Conservation (phyloP, 2,888 invertebrate species). For the Drosophila helvetica region DNA sequence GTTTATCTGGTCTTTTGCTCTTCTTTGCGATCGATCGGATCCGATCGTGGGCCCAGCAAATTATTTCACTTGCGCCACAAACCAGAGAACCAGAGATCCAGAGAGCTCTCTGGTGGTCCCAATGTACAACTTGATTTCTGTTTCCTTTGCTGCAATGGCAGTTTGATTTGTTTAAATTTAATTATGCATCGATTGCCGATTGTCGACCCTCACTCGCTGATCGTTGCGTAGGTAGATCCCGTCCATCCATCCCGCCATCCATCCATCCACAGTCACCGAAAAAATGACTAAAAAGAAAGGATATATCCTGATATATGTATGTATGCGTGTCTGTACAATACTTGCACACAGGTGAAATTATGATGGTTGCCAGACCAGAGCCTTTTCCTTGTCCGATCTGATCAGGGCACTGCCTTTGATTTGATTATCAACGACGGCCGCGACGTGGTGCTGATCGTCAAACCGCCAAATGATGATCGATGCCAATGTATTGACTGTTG, state of each 20-base stretch:
- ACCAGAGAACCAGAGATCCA: not conserved
- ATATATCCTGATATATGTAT: conserved; percentile 14
- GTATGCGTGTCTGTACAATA: not conserved
- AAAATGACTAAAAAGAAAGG: conserved; percentile 26
- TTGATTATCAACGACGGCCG: conserved; percentile 62
- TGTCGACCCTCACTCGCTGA: conserved; percentile 30
- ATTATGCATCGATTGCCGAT: conserved; percentile 76
- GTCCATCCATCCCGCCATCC: conserved; percentile 6
- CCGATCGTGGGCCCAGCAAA: conserved; percentile 62
- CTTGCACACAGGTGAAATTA: conserved; percentile 73
- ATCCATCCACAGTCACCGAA: conserved; percentile 22
- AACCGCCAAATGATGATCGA: conserved; percentile 77
- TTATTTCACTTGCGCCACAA: conserved; percentile 72
- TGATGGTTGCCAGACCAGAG: conserved; percentile 65
- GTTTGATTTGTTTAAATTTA: conserved; percentile 81
- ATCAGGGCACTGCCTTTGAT: conserved; percentile 56
- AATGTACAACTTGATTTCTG: conserved; percentile 79
- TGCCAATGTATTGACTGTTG: conserved; percentile 50
- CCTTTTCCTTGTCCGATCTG: conserved; percentile 25
- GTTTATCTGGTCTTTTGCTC: conserved; percentile 46
- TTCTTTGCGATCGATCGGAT: not conserved
- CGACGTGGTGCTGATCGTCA: conserved; percentile 54
- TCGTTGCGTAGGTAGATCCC: conserved; percentile 41
- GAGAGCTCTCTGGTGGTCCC: conserved; percentile 73
- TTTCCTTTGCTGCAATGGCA: conserved; percentile 74